Conservation (phyloP, 2,113 vertebrate genomes). For the Eurystomus gularis region DNA sequence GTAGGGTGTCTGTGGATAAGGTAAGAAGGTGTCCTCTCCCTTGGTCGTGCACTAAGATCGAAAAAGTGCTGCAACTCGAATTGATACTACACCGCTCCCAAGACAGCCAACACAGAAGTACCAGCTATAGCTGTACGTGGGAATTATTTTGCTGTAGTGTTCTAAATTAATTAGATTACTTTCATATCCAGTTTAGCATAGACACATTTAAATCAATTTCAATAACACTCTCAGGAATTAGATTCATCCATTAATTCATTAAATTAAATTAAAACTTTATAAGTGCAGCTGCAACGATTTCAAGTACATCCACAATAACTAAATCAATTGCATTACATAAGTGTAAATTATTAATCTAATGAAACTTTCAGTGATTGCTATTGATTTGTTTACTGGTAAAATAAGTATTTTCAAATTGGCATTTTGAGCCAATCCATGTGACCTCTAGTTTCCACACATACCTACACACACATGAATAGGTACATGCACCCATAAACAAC, state of each 20-base stretch:
- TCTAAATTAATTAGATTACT: background rate
- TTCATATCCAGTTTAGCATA: background rate
- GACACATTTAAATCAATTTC: background rate
- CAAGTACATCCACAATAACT: background rate
- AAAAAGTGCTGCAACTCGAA: background rate
- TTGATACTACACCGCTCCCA: background rate
- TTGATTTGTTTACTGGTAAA: conserved; percentile 21
- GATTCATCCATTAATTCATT: conserved; percentile 18
- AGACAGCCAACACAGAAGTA: background rate
- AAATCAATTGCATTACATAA: background rate
- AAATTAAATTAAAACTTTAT: background rate
- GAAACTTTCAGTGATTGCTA: background rate
- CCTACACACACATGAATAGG: accelerated
- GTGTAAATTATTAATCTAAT: conserved; percentile 20
- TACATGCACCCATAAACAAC: background rate
- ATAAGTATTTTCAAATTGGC: background rate
- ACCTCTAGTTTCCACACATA: background rate
- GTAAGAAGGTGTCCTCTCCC: background rate
- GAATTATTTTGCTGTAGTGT: background rate
- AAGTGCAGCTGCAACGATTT: background rate
- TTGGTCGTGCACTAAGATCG: background rate
- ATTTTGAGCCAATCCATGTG: background rate
- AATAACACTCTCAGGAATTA: background rate
- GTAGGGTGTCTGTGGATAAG: background rate
- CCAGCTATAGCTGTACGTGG: background rate